Conservation (phyloP, 2,797 vertebrate species). For the Nyctibius grandis region DNA sequence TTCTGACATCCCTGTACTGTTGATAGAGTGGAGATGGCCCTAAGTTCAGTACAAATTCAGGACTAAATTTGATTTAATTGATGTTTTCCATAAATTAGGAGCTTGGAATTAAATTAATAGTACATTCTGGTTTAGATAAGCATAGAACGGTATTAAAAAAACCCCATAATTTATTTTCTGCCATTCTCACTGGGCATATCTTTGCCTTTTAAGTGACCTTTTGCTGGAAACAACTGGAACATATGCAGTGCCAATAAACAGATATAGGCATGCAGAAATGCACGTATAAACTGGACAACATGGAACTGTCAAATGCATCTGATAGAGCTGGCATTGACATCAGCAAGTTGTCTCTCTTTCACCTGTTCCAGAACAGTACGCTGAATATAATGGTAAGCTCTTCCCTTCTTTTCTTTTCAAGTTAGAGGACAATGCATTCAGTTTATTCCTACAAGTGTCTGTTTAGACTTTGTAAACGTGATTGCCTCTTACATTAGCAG, state of each 20-base stretch:
- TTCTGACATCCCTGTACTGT: neutral
- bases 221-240: neutral
- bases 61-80: neutral
- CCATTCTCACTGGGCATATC: neutral
- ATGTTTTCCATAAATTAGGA: neutral
- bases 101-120: neutral
- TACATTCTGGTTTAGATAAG: neutral
- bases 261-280: neutral
- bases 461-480: neutral
- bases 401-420: neutral
- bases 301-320: neutral
- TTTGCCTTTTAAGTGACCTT: neutral
- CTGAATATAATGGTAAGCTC: neutral
- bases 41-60: neutral
- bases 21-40: neutral
- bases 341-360: neutral
- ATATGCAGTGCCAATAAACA: neutral
- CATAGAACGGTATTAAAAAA: fast-evolving
- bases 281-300: fast-evolving
- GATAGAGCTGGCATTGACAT: neutral
- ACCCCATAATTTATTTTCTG: fast-evolving
- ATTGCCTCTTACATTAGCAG: neutral
- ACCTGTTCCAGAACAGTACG: neutral
- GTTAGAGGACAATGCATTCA: neutral
- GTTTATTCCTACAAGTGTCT: neutral